A percentile compares a stretch with the other conserved stretches of the same genome.
Evolutionary conservation across 1,140 invertebrate species (phyloP).

Genomic region (Eubasilissa regina): DNA sequence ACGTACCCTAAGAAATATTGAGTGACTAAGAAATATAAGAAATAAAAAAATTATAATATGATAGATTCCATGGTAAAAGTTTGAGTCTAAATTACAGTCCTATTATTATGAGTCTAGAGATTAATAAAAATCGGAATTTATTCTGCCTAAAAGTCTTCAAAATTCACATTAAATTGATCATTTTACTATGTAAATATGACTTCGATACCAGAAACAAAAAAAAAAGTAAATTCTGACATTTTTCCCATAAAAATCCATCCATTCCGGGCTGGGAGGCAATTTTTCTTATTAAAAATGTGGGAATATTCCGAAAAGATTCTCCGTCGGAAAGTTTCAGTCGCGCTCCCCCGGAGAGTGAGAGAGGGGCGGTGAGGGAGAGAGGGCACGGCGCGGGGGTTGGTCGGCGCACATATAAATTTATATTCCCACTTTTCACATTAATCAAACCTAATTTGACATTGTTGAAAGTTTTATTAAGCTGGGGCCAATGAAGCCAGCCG

Average conservation of each 20-base stretch:
- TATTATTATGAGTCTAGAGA: background rate
- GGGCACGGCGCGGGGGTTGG: conserved; percentile 7
- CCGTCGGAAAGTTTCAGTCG: background rate
- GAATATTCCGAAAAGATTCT: conserved; percentile 12
- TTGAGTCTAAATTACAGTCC: too few species aligned
- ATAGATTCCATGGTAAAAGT: too few species aligned
- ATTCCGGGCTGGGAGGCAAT: background rate
- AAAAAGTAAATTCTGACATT: conserved; percentile 10
- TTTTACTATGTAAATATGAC: conserved; percentile 16
- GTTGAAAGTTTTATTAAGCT: conserved; percentile 58
- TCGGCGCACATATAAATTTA: conserved; percentile 51
- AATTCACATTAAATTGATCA: conserved; percentile 23
- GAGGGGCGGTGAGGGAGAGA: background rate
- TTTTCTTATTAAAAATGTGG: conserved; percentile 24
- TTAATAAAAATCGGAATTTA: background rate
- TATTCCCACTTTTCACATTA: conserved; percentile 57
- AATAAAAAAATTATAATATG: too few species aligned
- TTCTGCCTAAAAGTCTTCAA: background rate
- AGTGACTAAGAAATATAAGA: too few species aligned
- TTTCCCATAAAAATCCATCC: conserved; percentile 16
- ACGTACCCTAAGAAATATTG: too few species aligned
- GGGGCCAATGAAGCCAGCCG: conserved; percentile 3
- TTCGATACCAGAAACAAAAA: conserved; percentile 25
- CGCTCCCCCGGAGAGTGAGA: conserved; percentile 4
- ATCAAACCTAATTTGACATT: conserved; percentile 59